Evolutionary conservation across 37 sponge, comb jelly and placozoan genomes (phyloP).

Genomic region (Chondrosia reniformis): DNA sequence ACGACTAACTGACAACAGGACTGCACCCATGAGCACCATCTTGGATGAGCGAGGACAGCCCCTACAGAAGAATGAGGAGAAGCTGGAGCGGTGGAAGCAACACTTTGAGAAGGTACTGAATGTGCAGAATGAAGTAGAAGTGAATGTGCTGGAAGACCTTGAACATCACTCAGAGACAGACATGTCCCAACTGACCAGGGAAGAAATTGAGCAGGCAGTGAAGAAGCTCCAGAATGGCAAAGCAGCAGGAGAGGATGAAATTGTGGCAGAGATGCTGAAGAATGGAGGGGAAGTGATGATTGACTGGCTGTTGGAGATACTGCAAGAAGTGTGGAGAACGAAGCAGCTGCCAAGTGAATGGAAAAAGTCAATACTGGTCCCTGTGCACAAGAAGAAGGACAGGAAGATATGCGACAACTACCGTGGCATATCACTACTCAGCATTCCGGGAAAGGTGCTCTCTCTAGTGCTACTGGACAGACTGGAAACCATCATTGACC

Average conservation of each 20-base stretch:
- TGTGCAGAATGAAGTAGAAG: background rate
- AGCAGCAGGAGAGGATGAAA: slow-evolving; percentile 26
- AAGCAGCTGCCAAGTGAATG: background rate
- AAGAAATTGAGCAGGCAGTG: slow-evolving; percentile 22
- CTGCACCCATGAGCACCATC: background rate
- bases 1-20: background rate
- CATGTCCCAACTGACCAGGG: background rate
- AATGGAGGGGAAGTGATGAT: slow-evolving; percentile 7
- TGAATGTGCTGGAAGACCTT: background rate
- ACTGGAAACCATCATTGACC: slow-evolving; percentile 9
- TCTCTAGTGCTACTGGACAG: slow-evolving; percentile 6
- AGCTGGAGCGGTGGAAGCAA: slow-evolving; percentile 4
- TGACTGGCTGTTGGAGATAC: too few relatives aligned
- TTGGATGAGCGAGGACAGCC: background rate
- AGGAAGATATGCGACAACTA: slow-evolving; percentile 14
- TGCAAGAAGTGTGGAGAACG: slow-evolving; percentile 16
- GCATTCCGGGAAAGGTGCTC: slow-evolving; percentile 6
- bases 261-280: slow-evolving; percentile 25
- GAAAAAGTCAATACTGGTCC: slow-evolving; percentile 6
- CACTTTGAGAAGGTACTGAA: slow-evolving; percentile 11
- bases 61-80: slow-evolving; percentile 11
- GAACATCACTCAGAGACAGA: background rate
- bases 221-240: slow-evolving; percentile 18
- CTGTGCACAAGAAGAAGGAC: slow-evolving; percentile 17
- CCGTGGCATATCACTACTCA: slow-evolving; percentile 13